phyloP scores from a whole-genome alignment of 2,888 invertebrate genomes.

The Oeneis ivallda region DNA sequence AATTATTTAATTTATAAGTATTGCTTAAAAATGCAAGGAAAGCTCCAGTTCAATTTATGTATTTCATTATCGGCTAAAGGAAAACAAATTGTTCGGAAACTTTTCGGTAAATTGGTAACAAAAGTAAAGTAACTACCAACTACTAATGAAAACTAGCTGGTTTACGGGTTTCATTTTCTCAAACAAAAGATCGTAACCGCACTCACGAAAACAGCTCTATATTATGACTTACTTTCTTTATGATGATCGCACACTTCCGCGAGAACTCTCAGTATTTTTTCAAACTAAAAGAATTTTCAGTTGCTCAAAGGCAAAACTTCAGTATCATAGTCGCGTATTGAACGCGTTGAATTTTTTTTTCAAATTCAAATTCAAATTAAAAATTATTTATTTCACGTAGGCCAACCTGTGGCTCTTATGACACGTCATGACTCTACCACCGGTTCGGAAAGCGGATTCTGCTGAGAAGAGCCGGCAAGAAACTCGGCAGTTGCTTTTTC shows the following conservation, averaged over 20 bases:
- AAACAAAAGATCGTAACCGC: slow-evolving; percentile 12
- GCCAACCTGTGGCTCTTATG: too few species aligned
- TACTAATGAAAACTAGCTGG: slow-evolving; percentile 19
- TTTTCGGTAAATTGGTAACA: slow-evolving; percentile 14
- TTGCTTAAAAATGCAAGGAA: not conserved
- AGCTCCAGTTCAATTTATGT: slow-evolving; percentile 5
- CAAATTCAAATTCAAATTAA: too few species aligned
- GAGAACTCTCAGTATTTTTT: not conserved
- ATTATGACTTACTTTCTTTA: slow-evolving; percentile 44
- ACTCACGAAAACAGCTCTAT: slow-evolving; percentile 24
- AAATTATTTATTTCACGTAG: too few species aligned
- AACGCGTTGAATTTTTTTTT: too few species aligned
- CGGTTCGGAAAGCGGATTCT: too few species aligned
- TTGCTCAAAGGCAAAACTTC: too few species aligned
- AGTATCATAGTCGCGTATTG: too few species aligned
- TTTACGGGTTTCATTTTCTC: slow-evolving; percentile 21
- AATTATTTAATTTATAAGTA: too few species aligned
- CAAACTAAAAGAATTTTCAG: too few species aligned
- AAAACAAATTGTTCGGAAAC: slow-evolving; percentile 1
- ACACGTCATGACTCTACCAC: too few species aligned
- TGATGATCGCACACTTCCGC: not conserved
- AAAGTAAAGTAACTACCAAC: slow-evolving; percentile 5
- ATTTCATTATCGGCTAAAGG: not conserved
- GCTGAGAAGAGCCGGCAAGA: too few species aligned
- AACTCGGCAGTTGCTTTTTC: too few species aligned